Conservation (phyloP, 2,113 vertebrate genomes). For the Mustelus asterias region DNA sequence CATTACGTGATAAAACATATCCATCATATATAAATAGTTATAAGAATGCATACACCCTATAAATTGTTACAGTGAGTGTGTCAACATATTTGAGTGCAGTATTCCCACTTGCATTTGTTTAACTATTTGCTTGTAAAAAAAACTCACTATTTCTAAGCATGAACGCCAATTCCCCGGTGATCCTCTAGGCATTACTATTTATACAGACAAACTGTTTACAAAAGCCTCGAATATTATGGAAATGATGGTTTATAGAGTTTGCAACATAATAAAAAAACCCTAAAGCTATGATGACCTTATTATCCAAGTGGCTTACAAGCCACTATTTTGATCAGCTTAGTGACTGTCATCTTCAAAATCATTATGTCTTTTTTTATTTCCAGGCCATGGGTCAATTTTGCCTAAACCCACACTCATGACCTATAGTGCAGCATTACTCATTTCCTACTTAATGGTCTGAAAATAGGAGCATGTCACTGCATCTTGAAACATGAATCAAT, state of each 20-base stretch:
- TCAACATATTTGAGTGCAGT: not conserved
- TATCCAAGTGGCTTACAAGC: slow-evolving; percentile 12
- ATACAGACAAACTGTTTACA: slow-evolving; percentile 26
- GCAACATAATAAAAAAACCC: slow-evolving; percentile 6
- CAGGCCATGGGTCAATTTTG: slow-evolving; percentile 32
- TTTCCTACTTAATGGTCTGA: slow-evolving; percentile 35
- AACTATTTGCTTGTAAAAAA: slow-evolving; percentile 13
- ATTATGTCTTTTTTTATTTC: slow-evolving; percentile 33
- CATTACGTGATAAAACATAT: slow-evolving; percentile 8
- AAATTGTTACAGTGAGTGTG: not conserved
- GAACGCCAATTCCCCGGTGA: not conserved
- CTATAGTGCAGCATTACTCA: slow-evolving; percentile 32
- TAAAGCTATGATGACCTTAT: slow-evolving; percentile 5
- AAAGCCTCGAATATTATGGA: slow-evolving; percentile 7
- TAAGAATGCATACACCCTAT: not conserved
- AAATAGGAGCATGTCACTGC: slow-evolving; percentile 32
- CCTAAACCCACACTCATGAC: slow-evolving; percentile 32
- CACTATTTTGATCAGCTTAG: slow-evolving; percentile 28
- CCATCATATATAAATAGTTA: slow-evolving; percentile 20
- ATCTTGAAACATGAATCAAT: slow-evolving; percentile 36
- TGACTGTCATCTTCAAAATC: slow-evolving; percentile 22
- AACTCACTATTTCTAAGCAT: not conserved
- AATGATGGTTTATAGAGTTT: slow-evolving; percentile 25
- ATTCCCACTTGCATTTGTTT: not conserved
- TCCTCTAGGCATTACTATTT: not conserved